A percentile compares a stretch with the other conserved stretches of the same genome.
Conservation (phyloP, 2,797 vertebrate genomes). For the Chanos chanos region DNA sequence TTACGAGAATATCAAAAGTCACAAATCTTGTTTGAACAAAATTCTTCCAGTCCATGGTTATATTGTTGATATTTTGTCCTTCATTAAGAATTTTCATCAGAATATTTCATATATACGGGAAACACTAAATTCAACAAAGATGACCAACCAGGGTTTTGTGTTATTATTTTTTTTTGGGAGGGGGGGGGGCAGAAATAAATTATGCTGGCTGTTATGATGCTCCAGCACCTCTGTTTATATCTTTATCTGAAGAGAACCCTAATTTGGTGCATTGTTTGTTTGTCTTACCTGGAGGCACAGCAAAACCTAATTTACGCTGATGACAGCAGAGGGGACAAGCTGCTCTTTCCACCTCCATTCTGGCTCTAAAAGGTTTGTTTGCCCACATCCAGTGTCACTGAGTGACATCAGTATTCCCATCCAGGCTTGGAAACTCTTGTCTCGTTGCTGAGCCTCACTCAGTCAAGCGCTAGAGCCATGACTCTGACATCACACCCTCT, state of each 20-base stretch:
- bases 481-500: conserved; percentile 27
- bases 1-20: no score
- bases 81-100: no score
- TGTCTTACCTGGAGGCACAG: conserved; percentile 6
- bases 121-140: no score
- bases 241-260: background rate
- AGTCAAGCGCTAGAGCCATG: conserved; percentile 16
- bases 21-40: no score
- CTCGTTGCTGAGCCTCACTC: conserved; percentile 10
- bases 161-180: no score
- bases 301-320: conserved; percentile 21
- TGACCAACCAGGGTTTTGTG: no score
- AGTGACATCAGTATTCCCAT: conserved; percentile 25
- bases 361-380: conserved; percentile 22
- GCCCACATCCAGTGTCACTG: conserved; percentile 31
- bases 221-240: background rate
- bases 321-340: conserved; percentile 9
- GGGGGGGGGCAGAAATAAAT: no score
- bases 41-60: no score
- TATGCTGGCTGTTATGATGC: no score
- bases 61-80: no score
- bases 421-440: conserved; percentile 29
- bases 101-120: no score
- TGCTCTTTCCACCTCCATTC: conserved; percentile 17
- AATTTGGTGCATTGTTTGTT: background rate